Evolutionary conservation across 2,797 vertebrate species (phyloP).

Genomic region (Mormyrops boulengeri): DNA sequence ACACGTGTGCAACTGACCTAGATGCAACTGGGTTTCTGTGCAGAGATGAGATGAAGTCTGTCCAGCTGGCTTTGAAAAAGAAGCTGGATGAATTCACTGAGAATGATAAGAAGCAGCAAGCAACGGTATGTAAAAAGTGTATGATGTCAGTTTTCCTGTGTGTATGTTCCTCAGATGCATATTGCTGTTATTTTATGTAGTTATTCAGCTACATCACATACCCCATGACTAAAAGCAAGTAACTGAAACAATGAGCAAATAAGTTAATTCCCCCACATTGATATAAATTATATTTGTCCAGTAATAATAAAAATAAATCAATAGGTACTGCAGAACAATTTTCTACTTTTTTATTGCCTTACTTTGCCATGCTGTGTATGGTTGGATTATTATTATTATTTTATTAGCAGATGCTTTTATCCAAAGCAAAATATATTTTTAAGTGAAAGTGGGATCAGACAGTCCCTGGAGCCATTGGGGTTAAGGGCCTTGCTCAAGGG

Average conservation of each 20-base stretch:
- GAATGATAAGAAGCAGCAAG: conserved; percentile 90
- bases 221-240: not conserved
- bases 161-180: not conserved
- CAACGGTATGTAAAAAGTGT: conserved; percentile 69
- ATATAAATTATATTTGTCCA: not conserved
- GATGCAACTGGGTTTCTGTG: conserved; percentile 48
- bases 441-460: not conserved
- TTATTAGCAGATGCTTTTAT: not conserved
- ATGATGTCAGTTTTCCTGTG: not conserved
- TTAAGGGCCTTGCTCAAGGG: not conserved
- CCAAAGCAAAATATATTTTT: not conserved
- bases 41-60: conserved; percentile 91
- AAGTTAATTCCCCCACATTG: not conserved
- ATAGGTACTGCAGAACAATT: not conserved
- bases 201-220: not conserved
- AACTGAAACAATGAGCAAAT: not conserved
- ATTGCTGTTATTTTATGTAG: not conserved
- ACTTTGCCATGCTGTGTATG: not conserved
- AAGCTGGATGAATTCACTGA: conserved; percentile 89
- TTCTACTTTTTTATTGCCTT: not conserved
- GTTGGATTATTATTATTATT: not conserved
- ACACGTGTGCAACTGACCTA: conserved; percentile 13
- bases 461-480: not conserved
- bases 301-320: not conserved
- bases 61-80: conserved; percentile 89